Evolutionary conservation across 37 sponge, comb jelly and placozoan species (phyloP).

Genomic region (Eunapius fragilis): DNA sequence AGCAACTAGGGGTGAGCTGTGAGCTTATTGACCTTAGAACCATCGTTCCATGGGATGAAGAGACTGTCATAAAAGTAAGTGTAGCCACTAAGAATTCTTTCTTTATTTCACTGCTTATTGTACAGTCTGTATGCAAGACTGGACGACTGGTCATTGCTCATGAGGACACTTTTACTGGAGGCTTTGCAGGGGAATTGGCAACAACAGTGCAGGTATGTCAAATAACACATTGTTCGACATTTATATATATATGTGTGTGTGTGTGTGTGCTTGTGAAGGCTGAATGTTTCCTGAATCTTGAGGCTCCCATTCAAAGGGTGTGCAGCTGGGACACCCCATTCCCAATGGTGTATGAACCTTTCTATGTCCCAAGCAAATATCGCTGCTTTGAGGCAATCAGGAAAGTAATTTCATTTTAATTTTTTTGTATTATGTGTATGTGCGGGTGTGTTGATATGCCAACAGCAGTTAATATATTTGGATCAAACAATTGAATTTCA

Average conservation of each 20-base stretch:
- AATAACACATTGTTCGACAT: too few relatives aligned
- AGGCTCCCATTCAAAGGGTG: conserved; percentile 97
- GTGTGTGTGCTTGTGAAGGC: conserved; percentile 43
- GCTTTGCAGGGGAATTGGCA: conserved; percentile 93
- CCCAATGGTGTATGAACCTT: conserved; percentile 92
- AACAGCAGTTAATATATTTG: not conserved
- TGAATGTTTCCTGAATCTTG: conserved; percentile 91
- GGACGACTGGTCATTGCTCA: conserved; percentile 90
- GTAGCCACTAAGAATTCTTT: too few relatives aligned
- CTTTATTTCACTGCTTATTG: too few relatives aligned
- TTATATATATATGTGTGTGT: not conserved
- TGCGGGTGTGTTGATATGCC: not conserved
- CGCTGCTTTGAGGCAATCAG: conserved; percentile 97
- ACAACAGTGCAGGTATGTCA: conserved; percentile 86
- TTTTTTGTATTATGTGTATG: not conserved
- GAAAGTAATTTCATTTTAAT: conserved; percentile 58
- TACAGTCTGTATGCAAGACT: conserved; percentile 94
- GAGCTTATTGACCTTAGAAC: conserved; percentile 97
- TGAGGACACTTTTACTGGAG: conserved; percentile 94
- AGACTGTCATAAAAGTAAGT: conserved; percentile 82
- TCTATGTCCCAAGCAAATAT: conserved; percentile 94
- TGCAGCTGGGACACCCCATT: conserved; percentile 99
- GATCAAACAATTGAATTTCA: too few relatives aligned
- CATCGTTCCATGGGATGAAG: conserved; percentile 91
- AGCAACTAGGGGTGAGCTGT: conserved; percentile 89